phyloP scores from a whole-genome alignment of 2,113 vertebrate genomes.

The Probosciger aterrimus region DNA sequence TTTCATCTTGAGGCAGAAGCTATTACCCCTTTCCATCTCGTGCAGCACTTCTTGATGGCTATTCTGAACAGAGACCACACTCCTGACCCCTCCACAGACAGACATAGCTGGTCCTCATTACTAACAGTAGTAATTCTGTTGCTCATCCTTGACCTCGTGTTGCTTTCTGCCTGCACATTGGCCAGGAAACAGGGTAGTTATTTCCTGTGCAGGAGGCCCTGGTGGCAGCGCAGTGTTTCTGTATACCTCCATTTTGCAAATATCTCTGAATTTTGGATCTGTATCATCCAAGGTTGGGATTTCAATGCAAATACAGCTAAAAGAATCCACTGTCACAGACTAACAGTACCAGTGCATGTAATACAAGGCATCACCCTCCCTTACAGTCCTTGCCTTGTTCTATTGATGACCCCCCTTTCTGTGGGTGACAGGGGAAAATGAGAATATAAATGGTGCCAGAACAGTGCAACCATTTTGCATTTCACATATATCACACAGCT shows the following conservation, averaged over 20 bases:
- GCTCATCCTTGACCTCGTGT: background rate
- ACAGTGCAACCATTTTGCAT: conserved; percentile 21
- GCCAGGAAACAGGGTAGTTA: background rate
- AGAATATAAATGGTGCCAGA: background rate
- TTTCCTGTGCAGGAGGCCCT: background rate
- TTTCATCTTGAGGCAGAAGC: background rate
- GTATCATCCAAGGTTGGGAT: background rate
- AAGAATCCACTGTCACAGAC: background rate
- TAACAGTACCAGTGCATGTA: background rate
- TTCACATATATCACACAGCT: conserved; percentile 28
- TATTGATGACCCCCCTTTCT: background rate
- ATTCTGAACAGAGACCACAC: background rate
- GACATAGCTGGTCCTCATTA: background rate
- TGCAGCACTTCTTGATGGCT: background rate
- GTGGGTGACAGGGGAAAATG: background rate
- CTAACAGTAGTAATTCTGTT: background rate
- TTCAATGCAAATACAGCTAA: background rate
- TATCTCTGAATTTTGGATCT: background rate
- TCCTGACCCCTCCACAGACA: background rate
- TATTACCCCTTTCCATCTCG: background rate
- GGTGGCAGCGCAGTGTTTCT: background rate
- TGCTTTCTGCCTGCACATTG: background rate
- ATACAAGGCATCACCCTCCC: background rate
- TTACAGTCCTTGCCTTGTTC: background rate
- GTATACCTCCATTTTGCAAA: background rate